Evolutionary conservation across 1,140 invertebrate genomes (phyloP), one percentile per base, ranked within the genome.

Genomic region (Physella acuta): DNA sequence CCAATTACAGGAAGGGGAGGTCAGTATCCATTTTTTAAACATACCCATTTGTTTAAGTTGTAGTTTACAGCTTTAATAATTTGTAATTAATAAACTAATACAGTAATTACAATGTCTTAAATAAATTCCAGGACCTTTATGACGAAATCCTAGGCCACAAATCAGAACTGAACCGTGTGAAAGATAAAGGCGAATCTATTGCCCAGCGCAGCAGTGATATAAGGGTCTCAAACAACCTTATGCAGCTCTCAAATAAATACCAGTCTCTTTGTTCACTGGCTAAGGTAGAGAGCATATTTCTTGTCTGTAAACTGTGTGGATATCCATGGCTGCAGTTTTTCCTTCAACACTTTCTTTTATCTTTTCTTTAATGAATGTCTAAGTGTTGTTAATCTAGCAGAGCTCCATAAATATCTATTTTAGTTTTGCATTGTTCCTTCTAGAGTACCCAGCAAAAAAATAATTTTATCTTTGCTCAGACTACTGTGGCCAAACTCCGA

Each of bases 141-240:
- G 93, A 97, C 86, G 92, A 90, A 1, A 87, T 98, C 20, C 94
- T 95, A 78, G 94, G 95, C 75, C 97, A 94, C 93, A 95, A 97
- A 86, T 90, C 91, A 56, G 92, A 94, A 76, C 86, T 98, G 36
- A 94, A 97, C 82, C 89, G 91, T 73, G 84, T 97, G n/a, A 95
- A 96, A 79, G 92, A 94, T 87, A 91, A 90, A 78, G 94, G 94
- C 16, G 94, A 97, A 83, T 90, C 91, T 49, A 86, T 97, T 24
- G 81, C 96, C 14, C 94, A 97, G 84, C 95, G 93, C 0, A 97
- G 94, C 80, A 91, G 93, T 28, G 94, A 98, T 80, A 95, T 94
- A 0, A 88, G 94, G 73, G 91, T 98, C 44, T 95, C 94, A 16
- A 97, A 96, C 85, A 93, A 92, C 14, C 91, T 98, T 37, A 96